Evolutionary conservation across 2,797 vertebrate genomes (phyloP), one percentile per base, ranked within the genome.

Genomic region (Tamandua tetradactyla): DNA sequence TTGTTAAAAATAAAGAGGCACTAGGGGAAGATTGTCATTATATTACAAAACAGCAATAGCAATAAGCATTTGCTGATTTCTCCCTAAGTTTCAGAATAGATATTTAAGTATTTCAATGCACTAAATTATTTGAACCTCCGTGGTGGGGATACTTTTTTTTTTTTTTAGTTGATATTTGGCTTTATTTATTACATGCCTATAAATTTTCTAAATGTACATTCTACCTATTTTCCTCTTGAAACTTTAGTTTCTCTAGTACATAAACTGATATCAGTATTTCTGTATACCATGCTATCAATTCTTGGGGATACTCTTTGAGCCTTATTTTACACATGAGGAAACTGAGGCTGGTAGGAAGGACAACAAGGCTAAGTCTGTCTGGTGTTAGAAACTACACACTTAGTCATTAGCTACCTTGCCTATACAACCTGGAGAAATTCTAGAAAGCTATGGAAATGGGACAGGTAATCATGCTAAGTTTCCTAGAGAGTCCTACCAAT

Each of bases 171-270:
- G 37, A 71, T 55, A 66, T 76, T 79, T 84, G 40, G 11, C 18
- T 94, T 89, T 47, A 66, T 75, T 76, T 92, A 89, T 57, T 83
- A 23, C 30, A 64, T 62, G n/a, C 5, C 27, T 89, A 55, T n/a
- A 92, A 55, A 69, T 92, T 90, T 92, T 84, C n/a, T 69, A 62
- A 90, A 69, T 95, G 20, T 27, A 87, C n/a, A 78, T 88, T 55
- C 61, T 83, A 59, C 40, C 6, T 79, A 57, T 62, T 55, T 7
- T 87, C 22, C 68, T 89, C 78, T 71, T 61, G 37, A 75, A 74
- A 91, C 76, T 79, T 49, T 25, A 74, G 22, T 68, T 79, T 93
- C n/a, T 42, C 23, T 84, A 87, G 20, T 68, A 82, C 8, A 44
- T 85, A 32, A 76, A 37, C 25, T 71, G 35, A 71, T 49, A 37